Conservation (phyloP, 2,797 vertebrate species). For the Taeniopygia guttata region DNA sequence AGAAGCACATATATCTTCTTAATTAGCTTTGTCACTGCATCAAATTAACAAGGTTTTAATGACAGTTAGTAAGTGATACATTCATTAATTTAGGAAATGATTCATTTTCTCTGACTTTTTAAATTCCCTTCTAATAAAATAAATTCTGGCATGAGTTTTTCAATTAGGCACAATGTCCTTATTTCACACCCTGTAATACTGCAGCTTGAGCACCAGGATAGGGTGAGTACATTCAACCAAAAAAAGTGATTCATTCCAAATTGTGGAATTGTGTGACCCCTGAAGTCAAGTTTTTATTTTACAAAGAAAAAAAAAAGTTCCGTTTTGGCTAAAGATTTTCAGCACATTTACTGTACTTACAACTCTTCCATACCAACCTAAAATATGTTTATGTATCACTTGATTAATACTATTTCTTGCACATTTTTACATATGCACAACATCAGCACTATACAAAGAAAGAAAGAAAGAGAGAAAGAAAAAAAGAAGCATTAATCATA, state of each 20-base stretch:
- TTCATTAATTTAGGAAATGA: slow-evolving; percentile 71
- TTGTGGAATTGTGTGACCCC: not conserved
- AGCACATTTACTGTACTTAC: not conserved
- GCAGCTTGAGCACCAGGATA: not conserved
- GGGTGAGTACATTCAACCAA: not conserved
- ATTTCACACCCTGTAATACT: not conserved
- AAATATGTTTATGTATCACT: not conserved
- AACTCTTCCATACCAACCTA: not conserved
- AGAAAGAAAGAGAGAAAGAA: not conserved
- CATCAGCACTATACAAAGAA: not conserved
- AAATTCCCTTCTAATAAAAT: slow-evolving; percentile 53
- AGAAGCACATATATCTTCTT: slow-evolving; percentile 56
- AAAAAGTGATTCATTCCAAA: not conserved
- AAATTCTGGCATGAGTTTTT: slow-evolving; percentile 36
- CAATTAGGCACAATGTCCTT: slow-evolving; percentile 39
- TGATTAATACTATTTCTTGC: not conserved
- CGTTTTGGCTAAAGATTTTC: not conserved
- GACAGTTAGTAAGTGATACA: slow-evolving; percentile 60
- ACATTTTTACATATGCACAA: not conserved
- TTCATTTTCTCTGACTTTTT: slow-evolving; percentile 59
- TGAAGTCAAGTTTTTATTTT: not conserved
- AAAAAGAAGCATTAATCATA: not conserved
- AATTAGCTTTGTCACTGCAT: slow-evolving; percentile 59
- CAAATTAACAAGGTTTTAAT: slow-evolving; percentile 66
- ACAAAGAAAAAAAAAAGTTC: not conserved